Base-by-base conservation (phyloP, 2,888 invertebrate species). In the Spodoptera exigua region DNA sequence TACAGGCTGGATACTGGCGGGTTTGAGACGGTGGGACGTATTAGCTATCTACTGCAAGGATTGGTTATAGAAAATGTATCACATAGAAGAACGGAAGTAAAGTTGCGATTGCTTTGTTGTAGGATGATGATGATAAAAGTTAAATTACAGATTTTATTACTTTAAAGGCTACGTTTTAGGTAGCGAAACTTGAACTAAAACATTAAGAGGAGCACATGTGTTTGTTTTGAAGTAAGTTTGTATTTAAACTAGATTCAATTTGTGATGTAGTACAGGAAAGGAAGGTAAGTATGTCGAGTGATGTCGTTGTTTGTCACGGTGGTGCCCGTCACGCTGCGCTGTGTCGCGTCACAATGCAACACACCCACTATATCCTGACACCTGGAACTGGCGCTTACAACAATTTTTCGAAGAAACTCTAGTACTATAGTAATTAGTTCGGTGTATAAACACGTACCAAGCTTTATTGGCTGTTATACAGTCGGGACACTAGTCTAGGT, bases 281-380 rank as follows among this genome's bases (percentile, higher is more conserved):
- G 60, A 45, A 62, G 62, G 69, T 67, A 75, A 74, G 75, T 78
- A 73, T 70, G 74, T 65, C 73, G 70, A 72, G 63, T 73, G 81
- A 69, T 78, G 79, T 77, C 62, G 83, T 83, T 80, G 83, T 82
- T 78, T 72, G 84, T 82, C 84, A 84, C 83, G 84, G 78, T 82
- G 61, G 36, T 64, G 55, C 40, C 62, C 77, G 90, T 89, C 89
- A 90, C 85, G 89, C 87, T 87, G 86, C 86, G 75, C 78, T 76
- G 82, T 66, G 79, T 53, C 76, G 78, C 81, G 81, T 80, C 80
- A 82, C 78, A 71, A 74, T 70, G 48, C 72, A 21, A 41, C 27
- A 9, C 44, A 37, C 12, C 54, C 55, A 51, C 37, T 37, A 16
- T 45, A 46, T 46, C 48, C 12, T 70, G 70, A n/a, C 32, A 34